Evolutionary conservation across 2,797 vertebrate genomes (phyloP).

Genomic region (Okamejei kenojei): DNA sequence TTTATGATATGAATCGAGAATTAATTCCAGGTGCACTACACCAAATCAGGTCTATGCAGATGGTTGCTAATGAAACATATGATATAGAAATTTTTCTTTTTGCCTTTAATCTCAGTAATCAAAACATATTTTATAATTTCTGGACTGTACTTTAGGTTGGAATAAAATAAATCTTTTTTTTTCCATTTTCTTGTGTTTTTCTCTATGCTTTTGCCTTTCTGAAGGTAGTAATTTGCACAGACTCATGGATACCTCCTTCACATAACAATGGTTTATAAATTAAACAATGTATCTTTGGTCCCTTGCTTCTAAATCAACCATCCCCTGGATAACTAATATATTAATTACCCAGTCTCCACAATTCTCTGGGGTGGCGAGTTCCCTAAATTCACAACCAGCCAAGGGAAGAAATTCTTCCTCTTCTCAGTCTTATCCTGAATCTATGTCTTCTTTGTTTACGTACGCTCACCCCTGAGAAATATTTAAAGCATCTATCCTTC

Average conservation of each 20-base stretch:
- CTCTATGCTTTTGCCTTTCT: neutral
- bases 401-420: too few species aligned
- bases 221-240: neutral
- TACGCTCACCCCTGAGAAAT: too few species aligned
- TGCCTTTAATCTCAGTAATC: neutral
- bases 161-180: neutral
- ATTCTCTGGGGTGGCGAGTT: too few species aligned
- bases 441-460: too few species aligned
- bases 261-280: neutral
- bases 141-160: neutral
- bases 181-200: neutral
- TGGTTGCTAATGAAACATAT: neutral
- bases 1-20: neutral
- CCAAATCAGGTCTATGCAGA: neutral
- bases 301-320: too few species aligned
- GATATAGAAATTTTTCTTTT: neutral
- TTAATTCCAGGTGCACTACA: constrained; percentile 14
- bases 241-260: neutral
- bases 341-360: too few species aligned
- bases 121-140: neutral
- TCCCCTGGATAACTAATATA: too few species aligned
- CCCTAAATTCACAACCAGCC: too few species aligned
- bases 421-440: too few species aligned
- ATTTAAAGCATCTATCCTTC: neutral
- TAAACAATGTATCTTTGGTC: neutral